phyloP scores from a whole-genome alignment of 2,888 invertebrate species.

The Proisotoma minuta region DNA sequence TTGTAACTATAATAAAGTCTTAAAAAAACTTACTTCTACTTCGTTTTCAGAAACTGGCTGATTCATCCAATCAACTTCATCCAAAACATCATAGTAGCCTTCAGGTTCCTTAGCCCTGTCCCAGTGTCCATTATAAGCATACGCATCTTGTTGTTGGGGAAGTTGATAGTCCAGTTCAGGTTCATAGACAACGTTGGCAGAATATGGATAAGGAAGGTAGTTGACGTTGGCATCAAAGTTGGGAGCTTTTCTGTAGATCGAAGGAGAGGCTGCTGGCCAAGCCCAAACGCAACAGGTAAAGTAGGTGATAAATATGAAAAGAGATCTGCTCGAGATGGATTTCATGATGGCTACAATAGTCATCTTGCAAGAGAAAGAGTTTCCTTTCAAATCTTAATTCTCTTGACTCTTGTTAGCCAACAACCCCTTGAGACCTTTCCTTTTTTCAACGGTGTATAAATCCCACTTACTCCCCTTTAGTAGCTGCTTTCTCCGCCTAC shows the following conservation, averaged over 20 bases:
- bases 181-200: not conserved
- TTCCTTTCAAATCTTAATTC: no score
- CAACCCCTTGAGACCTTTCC: no score
- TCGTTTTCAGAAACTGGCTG: constrained; percentile 10
- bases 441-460: no score
- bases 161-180: not conserved
- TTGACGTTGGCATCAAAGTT: constrained; percentile 17
- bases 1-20: no score
- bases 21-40: constrained; percentile 17
- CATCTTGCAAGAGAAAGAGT: no score
- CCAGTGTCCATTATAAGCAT: constrained; percentile 25
- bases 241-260: constrained; percentile 19
- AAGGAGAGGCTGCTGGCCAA: constrained; percentile 28
- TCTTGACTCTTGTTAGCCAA: no score
- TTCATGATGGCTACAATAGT: no score
- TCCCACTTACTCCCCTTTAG: no score
- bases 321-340: not conserved
- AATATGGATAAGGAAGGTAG: not conserved
- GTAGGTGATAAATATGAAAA: constrained; percentile 24
- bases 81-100: constrained; percentile 20
- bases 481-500: constrained; percentile 12
- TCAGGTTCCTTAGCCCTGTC: constrained; percentile 28
- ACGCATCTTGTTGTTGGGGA: constrained; percentile 8
- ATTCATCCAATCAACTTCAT: constrained; percentile 19
- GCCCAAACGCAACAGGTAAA: constrained; percentile 43